Evolutionary conservation across 2,113 vertebrate species (phyloP).

Genomic region (Himantopus leucocephalus): DNA sequence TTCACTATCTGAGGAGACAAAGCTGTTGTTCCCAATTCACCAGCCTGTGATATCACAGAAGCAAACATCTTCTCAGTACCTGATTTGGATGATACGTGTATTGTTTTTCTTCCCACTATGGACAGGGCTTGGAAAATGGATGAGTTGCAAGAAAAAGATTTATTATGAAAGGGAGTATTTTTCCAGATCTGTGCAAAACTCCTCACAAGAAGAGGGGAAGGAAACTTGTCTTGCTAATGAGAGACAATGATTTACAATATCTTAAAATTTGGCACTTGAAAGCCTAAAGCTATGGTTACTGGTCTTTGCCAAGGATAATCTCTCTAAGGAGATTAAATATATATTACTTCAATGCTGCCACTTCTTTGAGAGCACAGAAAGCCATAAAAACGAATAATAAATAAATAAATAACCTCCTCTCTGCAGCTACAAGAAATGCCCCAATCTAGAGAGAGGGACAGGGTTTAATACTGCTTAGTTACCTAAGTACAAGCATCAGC

Average conservation of each 20-base stretch:
- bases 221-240: not conserved
- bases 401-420: not conserved
- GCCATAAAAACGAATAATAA: not conserved
- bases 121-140: not conserved
- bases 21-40: not conserved
- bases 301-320: not conserved
- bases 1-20: not conserved
- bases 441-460: not conserved
- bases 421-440: not conserved
- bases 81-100: not conserved
- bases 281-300: not conserved
- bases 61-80: not conserved
- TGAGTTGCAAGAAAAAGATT: not conserved
- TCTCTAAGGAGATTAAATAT: not conserved
- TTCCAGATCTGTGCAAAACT: not conserved
- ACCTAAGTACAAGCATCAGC: not conserved
- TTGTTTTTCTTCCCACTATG: not conserved
- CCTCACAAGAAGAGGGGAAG: not conserved
- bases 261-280: not conserved
- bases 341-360: not conserved
- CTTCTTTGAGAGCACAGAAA: not conserved
- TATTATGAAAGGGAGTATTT: not conserved
- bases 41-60: not conserved
- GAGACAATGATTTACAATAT: not conserved
- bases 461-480: not conserved